Base-by-base conservation (phyloP, 2,797 vertebrate genomes). In the Scarus forsteni region DNA sequence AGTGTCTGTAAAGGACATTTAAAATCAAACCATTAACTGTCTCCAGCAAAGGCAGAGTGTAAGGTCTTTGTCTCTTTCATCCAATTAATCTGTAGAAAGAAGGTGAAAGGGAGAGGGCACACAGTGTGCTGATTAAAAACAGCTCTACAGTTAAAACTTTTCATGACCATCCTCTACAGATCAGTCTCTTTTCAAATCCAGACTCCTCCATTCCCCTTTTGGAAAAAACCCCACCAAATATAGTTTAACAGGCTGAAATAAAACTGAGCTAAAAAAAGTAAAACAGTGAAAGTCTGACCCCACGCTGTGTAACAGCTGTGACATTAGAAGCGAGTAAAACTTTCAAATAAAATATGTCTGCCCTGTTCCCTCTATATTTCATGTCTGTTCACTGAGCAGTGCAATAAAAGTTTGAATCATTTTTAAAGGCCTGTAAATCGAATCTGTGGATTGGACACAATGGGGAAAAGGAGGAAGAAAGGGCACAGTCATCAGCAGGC, bases 401-500 rank as follows among this genome's bases (percentile, higher is more conserved):
- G 79, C 84, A 89, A 86, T 91, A 91, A 89, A 92, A 82, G 87
- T 91, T 88, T 87, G 86, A 85, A 86, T 88, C 86, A 86, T 88
- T 90, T 91, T 88, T 88, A 92, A 91, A 91, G 85, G 83, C 86
- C 87, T 78, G 80, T 89, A 93, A 92, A 91, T 93, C 66, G 82
- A 90, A 93, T 90, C 87, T 88, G 86, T 86, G 86, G 89, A 87
- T 90, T 89, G 90, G 85, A 88, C 85, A 90, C 88, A 85, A 89
- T 92, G 74, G 85, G 77, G 74, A 81, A 84, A 89, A 85, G 65
- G 81, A 12, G 73, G 83, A 88, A 84, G 80, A 88, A 87, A 90
- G 88, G 89, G 75, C 85, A 89, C 85, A 94, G 94, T 91, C 91
- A 95, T 95, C 94, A 94, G 88, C 92, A 86, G 78, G 63, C 85